Evolutionary conservation across 2,888 invertebrate genomes (phyloP).

Genomic region (Apantesis nais): DNA sequence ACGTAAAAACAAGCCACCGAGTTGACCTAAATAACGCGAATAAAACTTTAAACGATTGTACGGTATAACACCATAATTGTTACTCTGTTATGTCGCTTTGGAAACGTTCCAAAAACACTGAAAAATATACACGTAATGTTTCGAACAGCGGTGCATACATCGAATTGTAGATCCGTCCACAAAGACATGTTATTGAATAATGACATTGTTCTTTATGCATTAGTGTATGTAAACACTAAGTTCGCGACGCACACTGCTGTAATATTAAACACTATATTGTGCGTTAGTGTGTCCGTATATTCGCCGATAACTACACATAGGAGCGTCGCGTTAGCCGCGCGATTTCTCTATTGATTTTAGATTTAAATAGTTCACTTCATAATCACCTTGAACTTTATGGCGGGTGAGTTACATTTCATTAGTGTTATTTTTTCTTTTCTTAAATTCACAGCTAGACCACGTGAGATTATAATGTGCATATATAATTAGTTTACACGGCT

Average conservation of each 20-base stretch:
- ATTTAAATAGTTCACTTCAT: conserved; percentile 63
- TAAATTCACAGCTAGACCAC: conserved; percentile 34
- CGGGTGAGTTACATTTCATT: conserved; percentile 68
- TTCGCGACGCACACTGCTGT: conserved; percentile 56
- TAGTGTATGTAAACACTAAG: conserved; percentile 73
- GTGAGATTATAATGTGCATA: conserved; percentile 38
- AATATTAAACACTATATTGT: conserved; percentile 47
- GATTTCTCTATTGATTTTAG: conserved; percentile 81
- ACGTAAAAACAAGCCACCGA: conserved; percentile 25
- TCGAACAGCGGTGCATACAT: conserved; percentile 56
- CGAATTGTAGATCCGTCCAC: conserved; percentile 59
- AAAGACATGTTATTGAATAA: conserved; percentile 69
- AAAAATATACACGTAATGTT: conserved; percentile 46
- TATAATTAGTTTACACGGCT: conserved; percentile 45
- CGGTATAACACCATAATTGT: conserved; percentile 40
- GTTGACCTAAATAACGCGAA: conserved; percentile 41
- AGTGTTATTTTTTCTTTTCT: conserved; percentile 33
- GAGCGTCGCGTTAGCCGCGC: conserved; percentile 67
- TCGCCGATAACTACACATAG: conserved; percentile 72
- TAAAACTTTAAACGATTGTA: conserved; percentile 31
- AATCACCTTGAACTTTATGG: conserved; percentile 79
- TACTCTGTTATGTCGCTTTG: conserved; percentile 42
- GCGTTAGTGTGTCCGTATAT: conserved; percentile 62
- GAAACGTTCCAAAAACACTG: conserved; percentile 55
- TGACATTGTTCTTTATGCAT: conserved; percentile 74